phyloP scores from a whole-genome alignment of 2,113 vertebrate species.

The Vireo altiloquus region DNA sequence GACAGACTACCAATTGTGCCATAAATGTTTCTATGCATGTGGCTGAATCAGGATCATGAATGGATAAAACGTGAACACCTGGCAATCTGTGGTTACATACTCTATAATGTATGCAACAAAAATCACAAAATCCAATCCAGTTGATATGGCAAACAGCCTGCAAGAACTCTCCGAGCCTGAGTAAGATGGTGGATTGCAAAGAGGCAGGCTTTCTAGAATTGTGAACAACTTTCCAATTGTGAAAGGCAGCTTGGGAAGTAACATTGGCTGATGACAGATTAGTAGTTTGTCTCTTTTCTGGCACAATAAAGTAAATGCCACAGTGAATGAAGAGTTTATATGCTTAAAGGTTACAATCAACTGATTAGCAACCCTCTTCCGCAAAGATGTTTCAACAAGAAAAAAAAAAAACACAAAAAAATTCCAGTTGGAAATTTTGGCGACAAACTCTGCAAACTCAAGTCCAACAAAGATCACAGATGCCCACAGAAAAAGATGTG shows the following conservation, averaged over 20 bases:
- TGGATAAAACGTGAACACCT: constrained; percentile 18
- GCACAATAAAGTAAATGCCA: constrained; percentile 22
- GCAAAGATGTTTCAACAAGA: constrained; percentile 11
- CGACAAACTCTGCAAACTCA: constrained; percentile 38
- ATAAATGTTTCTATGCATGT: background rate
- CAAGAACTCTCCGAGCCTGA: constrained; percentile 2
- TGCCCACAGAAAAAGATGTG: constrained; percentile 6
- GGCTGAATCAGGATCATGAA: constrained; percentile 14
- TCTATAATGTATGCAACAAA: constrained; percentile 38
- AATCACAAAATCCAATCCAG: constrained; percentile 12
- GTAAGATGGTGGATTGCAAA: background rate
- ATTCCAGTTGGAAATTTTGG: constrained; percentile 47
- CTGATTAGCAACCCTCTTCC: constrained; percentile 27
- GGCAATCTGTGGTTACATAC: constrained; percentile 54
- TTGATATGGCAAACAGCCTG: background rate
- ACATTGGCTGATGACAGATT: background rate
- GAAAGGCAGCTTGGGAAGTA: constrained; percentile 19
- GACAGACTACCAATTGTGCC: background rate
- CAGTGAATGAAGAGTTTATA: background rate
- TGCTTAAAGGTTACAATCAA: constrained; percentile 20
- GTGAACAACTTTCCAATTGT: background rate
- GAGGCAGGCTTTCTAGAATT: background rate
- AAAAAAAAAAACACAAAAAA: background rate
- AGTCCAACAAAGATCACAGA: constrained; percentile 15
- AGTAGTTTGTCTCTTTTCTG: constrained; percentile 25